These are phyloP conservation scores for Mimumesa dahlbomi DNA, from an alignment of 2,888 invertebrate species.

Conservation along the genomic window DNA sequence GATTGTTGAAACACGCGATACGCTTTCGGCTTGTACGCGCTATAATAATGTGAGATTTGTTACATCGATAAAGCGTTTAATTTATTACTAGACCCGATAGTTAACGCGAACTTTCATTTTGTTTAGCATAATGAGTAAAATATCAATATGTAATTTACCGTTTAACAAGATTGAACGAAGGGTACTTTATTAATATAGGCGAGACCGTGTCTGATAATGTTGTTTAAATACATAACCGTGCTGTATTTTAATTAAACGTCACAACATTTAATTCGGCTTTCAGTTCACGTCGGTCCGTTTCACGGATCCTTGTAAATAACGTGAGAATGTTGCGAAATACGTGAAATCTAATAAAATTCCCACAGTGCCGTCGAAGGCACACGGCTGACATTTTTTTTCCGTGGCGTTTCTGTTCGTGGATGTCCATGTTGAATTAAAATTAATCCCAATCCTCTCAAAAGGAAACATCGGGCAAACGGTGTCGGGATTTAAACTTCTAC, in stretches of 20 bases:
- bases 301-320: no score
- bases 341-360: background rate
- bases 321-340: background rate
- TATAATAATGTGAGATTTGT: slow-evolving; percentile 45
- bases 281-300: no score
- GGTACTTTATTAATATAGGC: no score
- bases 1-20: slow-evolving; percentile 52
- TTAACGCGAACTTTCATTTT: slow-evolving; percentile 8
- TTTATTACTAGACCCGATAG: slow-evolving; percentile 24
- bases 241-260: no score
- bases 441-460: background rate
- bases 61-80: slow-evolving; percentile 35
- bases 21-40: slow-evolving; percentile 32
- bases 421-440: no score
- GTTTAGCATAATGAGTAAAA: background rate
- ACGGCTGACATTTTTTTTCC: no score
- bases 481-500: slow-evolving; percentile 43
- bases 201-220: no score
- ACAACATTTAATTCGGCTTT: no score
- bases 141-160: background rate
- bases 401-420: no score
- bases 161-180: no score
- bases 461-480: background rate
- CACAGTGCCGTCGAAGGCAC: no score
- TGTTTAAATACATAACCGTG: no score